Base-by-base conservation (phyloP, 2,113 vertebrate genomes). In the Colossoma macropomum region DNA sequence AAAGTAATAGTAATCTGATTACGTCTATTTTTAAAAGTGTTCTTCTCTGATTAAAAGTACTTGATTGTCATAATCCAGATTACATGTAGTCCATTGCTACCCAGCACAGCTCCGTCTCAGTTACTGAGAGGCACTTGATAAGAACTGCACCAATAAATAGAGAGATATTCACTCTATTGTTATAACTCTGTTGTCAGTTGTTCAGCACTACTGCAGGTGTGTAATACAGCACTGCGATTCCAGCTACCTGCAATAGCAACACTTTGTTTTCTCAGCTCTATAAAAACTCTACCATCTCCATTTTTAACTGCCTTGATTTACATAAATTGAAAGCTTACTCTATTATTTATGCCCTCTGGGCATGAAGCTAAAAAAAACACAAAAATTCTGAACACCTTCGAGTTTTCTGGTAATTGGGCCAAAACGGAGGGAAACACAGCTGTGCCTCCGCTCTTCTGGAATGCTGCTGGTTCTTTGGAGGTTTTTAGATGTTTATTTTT, bases 61-160 rank as follows among this genome's bases (percentile, higher is more conserved):
- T 45, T 45, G 41, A 9, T 45, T 45, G 41, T 9, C 9, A 11
- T 45, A 45, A 8, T 45, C 41, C 41, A 45, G 41, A 9, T 45
- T 45, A 45, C 41, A 45, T 45, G 9, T 11, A 38, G 41, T 45
- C 41, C 1, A 9, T 6, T 38, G 3, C 7, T 38, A 3, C 34
- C 3, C 34, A 38, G 34, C 34, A 38, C 41, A 9, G 3, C 34
- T 38, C 34, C 34, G 34, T 45, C 41, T 45, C 65, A 38, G 66
- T 21, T 11, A 1, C 30, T 21, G 30, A 82, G 79, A 86, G 77
- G 82, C 83, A 85, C 87, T 84, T 87, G 28, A 32, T 59, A 56
- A 76, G 38, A 60, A 63, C 15, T 59, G 30, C 69, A 52, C 71
- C 34, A 19, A 38, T 45, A 63, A 16, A 25, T 28, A 79, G 70